These are phyloP conservation scores for Saccopteryx bilineata DNA, from an alignment of 2,113 vertebrate species.

Conservation along the genomic window DNA sequence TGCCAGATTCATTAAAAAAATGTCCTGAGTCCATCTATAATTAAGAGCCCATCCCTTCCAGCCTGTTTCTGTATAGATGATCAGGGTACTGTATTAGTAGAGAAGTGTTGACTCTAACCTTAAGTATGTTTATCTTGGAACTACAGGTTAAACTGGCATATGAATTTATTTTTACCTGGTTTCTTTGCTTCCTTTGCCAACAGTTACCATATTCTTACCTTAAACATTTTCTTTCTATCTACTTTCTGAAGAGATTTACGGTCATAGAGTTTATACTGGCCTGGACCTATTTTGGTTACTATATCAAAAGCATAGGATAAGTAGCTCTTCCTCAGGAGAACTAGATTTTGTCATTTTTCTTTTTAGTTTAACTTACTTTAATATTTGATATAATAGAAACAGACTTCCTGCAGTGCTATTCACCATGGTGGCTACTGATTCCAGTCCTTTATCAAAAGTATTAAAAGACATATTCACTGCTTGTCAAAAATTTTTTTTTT, in stretches of 20 bases:
- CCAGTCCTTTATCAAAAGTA: rapidly evolving
- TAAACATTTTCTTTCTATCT: background rate
- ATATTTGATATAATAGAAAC: background rate
- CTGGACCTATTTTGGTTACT: background rate
- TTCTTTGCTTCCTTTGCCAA: background rate
- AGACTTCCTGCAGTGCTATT: background rate
- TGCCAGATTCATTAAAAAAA: background rate
- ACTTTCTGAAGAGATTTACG: background rate
- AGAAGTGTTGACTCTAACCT: background rate
- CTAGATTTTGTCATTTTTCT: background rate
- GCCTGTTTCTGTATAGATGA: background rate
- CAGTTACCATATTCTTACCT: background rate
- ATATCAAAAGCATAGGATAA: background rate
- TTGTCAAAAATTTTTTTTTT: background rate
- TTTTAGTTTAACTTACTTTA: background rate
- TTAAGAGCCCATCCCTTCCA: background rate
- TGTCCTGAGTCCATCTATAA: background rate
- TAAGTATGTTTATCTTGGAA: background rate
- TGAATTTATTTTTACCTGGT: background rate
- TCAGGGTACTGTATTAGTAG: background rate
- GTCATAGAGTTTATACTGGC: background rate
- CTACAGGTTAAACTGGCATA: background rate
- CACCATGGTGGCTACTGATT: background rate
- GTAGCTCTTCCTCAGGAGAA: background rate
- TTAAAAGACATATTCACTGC: background rate